phyloP scores from a whole-genome alignment of 2,113 vertebrate species.

The Apteryx owenii region DNA sequence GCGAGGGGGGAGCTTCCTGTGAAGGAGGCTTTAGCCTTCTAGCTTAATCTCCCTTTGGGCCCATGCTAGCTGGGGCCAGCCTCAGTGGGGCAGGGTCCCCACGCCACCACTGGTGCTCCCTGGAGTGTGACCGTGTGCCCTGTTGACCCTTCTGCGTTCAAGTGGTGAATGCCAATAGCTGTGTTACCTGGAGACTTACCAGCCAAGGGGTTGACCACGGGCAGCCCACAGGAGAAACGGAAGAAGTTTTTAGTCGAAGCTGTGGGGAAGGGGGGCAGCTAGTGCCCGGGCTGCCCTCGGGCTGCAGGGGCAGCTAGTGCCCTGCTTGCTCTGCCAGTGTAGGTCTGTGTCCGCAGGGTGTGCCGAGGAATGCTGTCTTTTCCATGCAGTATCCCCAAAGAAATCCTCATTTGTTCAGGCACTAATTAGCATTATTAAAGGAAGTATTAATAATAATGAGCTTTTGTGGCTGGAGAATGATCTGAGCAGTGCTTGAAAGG shows the following conservation, averaged over 20 bases:
- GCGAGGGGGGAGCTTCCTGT: background rate
- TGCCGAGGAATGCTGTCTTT: background rate
- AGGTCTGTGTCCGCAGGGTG: rapidly evolving
- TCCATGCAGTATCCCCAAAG: background rate
- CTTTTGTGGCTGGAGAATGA: background rate
- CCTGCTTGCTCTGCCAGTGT: rapidly evolving
- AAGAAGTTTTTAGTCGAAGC: background rate
- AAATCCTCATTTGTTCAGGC: constrained; percentile 35
- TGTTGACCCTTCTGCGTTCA: no score
- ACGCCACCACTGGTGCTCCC: no score
- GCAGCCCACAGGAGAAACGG: background rate
- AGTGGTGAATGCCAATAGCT: no score
- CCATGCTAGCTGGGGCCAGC: no score
- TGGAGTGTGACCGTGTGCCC: no score
- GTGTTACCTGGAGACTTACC: background rate
- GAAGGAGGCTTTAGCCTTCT: no score
- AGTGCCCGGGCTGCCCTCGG: no score
- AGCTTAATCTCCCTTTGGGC: no score
- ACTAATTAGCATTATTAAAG: background rate
- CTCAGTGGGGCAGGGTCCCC: no score
- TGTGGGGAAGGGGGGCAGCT: background rate
- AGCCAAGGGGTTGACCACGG: rapidly evolving
- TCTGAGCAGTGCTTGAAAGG: background rate
- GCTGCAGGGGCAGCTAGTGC: background rate
- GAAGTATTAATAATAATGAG: background rate